Evolutionary conservation across 2,888 invertebrate genomes (phyloP).

Genomic region (Unio delphinus): DNA sequence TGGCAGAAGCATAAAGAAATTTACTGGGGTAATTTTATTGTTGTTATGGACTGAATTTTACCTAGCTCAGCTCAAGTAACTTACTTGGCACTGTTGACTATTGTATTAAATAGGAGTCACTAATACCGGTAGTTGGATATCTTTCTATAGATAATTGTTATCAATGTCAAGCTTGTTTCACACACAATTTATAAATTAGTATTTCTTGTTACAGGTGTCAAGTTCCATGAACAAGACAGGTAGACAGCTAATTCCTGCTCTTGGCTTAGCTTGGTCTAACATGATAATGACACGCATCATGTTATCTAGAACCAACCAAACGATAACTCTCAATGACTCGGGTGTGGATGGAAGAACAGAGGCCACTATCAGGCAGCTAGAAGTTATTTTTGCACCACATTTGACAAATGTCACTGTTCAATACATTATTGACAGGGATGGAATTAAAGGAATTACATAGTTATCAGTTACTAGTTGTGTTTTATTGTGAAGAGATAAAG

Average conservation of each 20-base stretch:
- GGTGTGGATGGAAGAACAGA: conserved; percentile 31
- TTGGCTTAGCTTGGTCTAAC: conserved; percentile 81
- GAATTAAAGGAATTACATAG: conserved; percentile 63
- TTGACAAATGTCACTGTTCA: conserved; percentile 73
- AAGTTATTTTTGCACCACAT: conserved; percentile 77
- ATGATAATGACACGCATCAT: conserved; percentile 77
- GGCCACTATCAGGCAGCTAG: conserved; percentile 66
- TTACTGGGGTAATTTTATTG: too few relatives aligned
- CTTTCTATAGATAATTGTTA: too few relatives aligned
- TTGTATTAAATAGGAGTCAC: too few relatives aligned
- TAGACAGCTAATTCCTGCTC: conserved; percentile 73
- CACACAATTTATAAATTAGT: background rate
- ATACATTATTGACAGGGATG: conserved; percentile 74
- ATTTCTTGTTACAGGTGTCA: conserved; percentile 46
- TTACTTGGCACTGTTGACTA: too few relatives aligned
- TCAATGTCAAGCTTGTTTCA: too few relatives aligned
- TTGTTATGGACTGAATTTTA: too few relatives aligned
- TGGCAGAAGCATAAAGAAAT: too few relatives aligned
- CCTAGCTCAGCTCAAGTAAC: too few relatives aligned
- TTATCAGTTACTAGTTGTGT: too few relatives aligned
- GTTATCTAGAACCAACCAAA: conserved; percentile 66
- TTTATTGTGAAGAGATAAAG: too few relatives aligned
- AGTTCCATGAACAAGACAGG: conserved; percentile 45
- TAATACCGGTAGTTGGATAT: too few relatives aligned
- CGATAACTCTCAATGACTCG: conserved; percentile 29